A percentile compares a stretch with the other conserved stretches of the same genome.
These are phyloP conservation scores for Caenorhabditis sinica DNA, from an alignment of 2,888 invertebrate genomes.

Conservation along the genomic window DNA sequence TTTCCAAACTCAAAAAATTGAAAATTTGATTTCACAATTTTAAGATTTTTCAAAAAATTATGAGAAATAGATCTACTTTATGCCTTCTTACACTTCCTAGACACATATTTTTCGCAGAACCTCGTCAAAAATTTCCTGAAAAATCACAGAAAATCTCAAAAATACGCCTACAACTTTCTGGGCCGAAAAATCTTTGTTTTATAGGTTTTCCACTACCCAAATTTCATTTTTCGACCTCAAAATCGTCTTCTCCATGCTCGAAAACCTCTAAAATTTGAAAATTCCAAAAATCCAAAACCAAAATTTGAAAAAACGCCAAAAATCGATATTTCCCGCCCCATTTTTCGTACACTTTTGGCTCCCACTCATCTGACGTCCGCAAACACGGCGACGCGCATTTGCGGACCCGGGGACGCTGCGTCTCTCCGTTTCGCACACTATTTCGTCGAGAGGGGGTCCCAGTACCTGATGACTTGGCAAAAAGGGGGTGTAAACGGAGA, in stretches of 20 bases:
- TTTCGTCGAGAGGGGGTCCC: not conserved
- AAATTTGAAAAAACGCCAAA: conserved; percentile 19
- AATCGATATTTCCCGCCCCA: conserved; percentile 37
- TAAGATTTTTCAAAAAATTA: too few species aligned
- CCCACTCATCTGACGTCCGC: conserved; percentile 60
- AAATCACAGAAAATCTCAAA: not conserved
- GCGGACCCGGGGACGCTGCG: conserved; percentile 13
- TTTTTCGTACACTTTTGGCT: conserved; percentile 58
- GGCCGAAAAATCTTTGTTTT: not conserved
- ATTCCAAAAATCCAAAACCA: not conserved
- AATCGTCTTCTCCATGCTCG: not conserved
- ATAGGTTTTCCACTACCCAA: not conserved
- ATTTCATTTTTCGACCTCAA: not conserved
- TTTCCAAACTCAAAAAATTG: too few species aligned
- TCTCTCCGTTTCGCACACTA: conserved; percentile 13
- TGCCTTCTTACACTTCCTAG: too few species aligned
- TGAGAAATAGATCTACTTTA: too few species aligned
- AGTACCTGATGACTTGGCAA: not conserved
- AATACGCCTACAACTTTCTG: not conserved
- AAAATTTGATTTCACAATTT: too few species aligned
- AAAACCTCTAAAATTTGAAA: not conserved
- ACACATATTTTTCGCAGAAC: too few species aligned
- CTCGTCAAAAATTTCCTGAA: not conserved
- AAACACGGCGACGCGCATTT: conserved; percentile 52
- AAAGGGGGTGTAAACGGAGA: not conserved